Evolutionary conservation across 2,113 vertebrate species (phyloP), one percentile per base, ranked within the genome.

Genomic region (Atherinomorus stipes): DNA sequence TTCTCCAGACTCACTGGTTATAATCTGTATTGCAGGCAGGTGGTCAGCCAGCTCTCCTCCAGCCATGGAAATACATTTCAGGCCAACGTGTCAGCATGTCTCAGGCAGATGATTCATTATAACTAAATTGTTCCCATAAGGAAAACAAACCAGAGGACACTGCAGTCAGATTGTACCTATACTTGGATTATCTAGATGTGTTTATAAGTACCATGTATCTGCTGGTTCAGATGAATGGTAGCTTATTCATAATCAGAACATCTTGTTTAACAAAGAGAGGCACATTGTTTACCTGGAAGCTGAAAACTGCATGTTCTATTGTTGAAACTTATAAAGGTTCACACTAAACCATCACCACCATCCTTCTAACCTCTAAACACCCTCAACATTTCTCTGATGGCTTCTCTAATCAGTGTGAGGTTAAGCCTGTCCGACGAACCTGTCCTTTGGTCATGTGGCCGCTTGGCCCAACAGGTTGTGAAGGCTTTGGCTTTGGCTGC

Each of bases 391-490:
- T 78, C 37, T 71, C n/a, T 4, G 34, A 76, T 50, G 44, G 22
- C 28, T 40, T 69, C 34, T 60, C 22, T 23, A 56, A 83, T 26
- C 42, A 1, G 26, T 52, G 69, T 70, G 59, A 64, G 52, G 4
- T 38, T 44, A 3, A 67, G 68, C 74, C 80, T 45, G 57, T 84
- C 49, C 25, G 62, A 86, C 85, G 78, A 88, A 89, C 88, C 94
- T 93, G 94, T 95, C 93, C 90, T 90, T 84, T 92, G 87, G 93
- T 93, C 90, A 87, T 93, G 93, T 92, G 92, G 93, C 92, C 87
- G 80, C 90, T 91, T 84, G 81, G 91, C 90, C 94, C 95, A 96
- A 97, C 96, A 96, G 96, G 96, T 97, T 95, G 91, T 87, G 52
- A 85, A 88, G 56, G 87, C 92, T 85, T 74, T 78, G 89, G 91